Conservation (phyloP, 1,140 invertebrate species). For the Agraylea sexmaculata region DNA sequence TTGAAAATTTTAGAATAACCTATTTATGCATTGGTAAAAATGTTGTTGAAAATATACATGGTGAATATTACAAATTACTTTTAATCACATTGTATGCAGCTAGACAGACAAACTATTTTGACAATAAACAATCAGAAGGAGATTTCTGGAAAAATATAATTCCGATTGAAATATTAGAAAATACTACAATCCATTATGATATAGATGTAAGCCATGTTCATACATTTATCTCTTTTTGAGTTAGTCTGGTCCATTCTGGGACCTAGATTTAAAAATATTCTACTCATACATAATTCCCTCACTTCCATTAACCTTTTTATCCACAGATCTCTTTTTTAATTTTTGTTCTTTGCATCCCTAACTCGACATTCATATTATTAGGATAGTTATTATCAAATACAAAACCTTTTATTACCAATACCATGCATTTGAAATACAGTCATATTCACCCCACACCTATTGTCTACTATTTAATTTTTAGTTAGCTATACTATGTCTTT, state of each 20-base stretch:
- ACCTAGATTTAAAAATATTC: no score
- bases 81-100: conserved; percentile 28
- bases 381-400: no score
- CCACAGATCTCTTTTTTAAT: no score
- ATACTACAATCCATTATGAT: conserved; percentile 24
- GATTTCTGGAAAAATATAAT: conserved; percentile 26
- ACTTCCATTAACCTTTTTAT: no score
- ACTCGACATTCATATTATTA: no score
- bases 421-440: no score
- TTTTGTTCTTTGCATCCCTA: no score
- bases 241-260: neutral
- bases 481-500: conserved; percentile 45
- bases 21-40: conserved; percentile 14
- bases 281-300: no score
- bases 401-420: no score
- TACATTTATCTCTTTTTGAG: neutral
- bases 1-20: conserved; percentile 24
- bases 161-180: conserved; percentile 24
- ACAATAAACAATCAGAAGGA: conserved; percentile 7
- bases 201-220: conserved; percentile 26
- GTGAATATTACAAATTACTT: conserved; percentile 27
- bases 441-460: no score
- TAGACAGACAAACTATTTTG: conserved; percentile 23
- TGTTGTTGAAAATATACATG: conserved; percentile 5
- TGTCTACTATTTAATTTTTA: conserved; percentile 22